A percentile compares a stretch with the other conserved stretches of the same genome.
phyloP scores from a whole-genome alignment of 2,888 invertebrate species.

The Germaria angustata region DNA sequence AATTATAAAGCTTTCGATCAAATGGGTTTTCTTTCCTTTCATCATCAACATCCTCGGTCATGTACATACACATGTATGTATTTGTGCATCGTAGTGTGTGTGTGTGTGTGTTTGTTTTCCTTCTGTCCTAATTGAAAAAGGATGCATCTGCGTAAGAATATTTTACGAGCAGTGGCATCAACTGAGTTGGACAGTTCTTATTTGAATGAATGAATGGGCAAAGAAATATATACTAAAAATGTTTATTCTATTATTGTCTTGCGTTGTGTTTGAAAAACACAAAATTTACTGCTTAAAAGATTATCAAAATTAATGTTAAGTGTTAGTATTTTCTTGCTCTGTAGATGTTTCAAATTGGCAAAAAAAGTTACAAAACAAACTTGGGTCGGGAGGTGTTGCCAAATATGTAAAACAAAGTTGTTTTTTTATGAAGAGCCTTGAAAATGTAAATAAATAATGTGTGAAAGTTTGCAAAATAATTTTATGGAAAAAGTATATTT shows the following conservation, averaged over 20 bases:
- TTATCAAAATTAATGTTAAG: conserved; percentile 66
- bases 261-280: conserved; percentile 31
- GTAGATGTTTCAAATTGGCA: conserved; percentile 11
- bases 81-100: no score
- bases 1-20: neutral
- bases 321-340: conserved; percentile 33
- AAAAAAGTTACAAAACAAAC: conserved; percentile 7
- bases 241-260: neutral
- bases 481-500: neutral
- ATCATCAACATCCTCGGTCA: neutral
- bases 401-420: conserved; percentile 9
- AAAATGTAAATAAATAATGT: conserved; percentile 10
- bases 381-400: conserved; percentile 38
- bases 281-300: conserved; percentile 55
- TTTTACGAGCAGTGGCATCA: conserved; percentile 23
- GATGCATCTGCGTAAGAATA: conserved; percentile 36
- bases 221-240: conserved; percentile 18
- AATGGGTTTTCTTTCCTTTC: neutral
- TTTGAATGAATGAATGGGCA: conserved; percentile 6
- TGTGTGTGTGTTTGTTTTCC: no score
- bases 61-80: neutral
- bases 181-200: conserved; percentile 62
- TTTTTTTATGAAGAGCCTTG: conserved; percentile 18
- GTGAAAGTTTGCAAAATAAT: neutral
- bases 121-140: conserved; percentile 15